These are phyloP conservation scores for Coregonus ussuriensis DNA, from an alignment of 2,797 vertebrate species.

Conservation along the genomic window DNA sequence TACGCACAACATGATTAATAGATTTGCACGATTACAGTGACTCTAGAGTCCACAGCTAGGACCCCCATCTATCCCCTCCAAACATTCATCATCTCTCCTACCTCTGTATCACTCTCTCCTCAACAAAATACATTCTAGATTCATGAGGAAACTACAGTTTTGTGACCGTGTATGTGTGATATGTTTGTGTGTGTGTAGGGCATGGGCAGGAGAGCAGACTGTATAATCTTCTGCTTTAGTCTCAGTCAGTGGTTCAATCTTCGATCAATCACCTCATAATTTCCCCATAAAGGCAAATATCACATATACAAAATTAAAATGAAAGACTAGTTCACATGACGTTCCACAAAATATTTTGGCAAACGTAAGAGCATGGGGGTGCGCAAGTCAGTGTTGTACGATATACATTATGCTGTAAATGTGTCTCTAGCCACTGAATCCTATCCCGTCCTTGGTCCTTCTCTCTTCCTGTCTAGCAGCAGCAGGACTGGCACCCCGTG, in stretches of 20 bases:
- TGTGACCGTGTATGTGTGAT: constrained; percentile 30
- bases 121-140: constrained; percentile 23
- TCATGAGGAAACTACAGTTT: constrained; percentile 46
- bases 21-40: constrained; percentile 70
- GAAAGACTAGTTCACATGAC: constrained; percentile 49
- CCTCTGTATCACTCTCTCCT: constrained; percentile 17
- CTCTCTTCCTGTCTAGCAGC: constrained; percentile 51
- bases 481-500: constrained; percentile 63
- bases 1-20: constrained; percentile 75
- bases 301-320: constrained; percentile 27
- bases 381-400: constrained; percentile 46
- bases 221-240: constrained; percentile 23
- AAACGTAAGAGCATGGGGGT: constrained; percentile 52
- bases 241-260: constrained; percentile 28
- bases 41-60: constrained; percentile 55
- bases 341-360: constrained; percentile 68
- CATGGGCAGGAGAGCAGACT: constrained; percentile 27
- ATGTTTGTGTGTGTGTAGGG: neutral
- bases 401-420: constrained; percentile 34
- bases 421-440: constrained; percentile 57
- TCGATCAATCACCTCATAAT: constrained; percentile 31
- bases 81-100: neutral
- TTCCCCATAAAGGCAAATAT: constrained; percentile 47
- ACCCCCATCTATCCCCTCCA: constrained; percentile 38
- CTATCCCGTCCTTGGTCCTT: constrained; percentile 57